These are phyloP conservation scores for Drosophila ercepeae DNA, from an alignment of 1,140 invertebrate species.

Conservation along the genomic window DNA sequence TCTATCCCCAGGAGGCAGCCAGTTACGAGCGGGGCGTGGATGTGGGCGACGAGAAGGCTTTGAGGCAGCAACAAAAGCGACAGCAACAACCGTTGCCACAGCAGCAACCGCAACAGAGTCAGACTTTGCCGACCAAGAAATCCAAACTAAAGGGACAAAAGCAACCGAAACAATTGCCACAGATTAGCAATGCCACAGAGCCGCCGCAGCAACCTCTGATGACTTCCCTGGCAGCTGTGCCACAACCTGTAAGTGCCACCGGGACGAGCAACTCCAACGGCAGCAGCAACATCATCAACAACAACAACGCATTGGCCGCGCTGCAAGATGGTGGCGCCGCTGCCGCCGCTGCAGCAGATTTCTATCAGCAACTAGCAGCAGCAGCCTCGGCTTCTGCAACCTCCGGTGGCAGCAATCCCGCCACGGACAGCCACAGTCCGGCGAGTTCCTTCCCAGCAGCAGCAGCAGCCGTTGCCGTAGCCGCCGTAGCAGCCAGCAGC, in stretches of 20 bases:
- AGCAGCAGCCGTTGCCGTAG: slow-evolving; percentile 67
- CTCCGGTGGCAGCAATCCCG: slow-evolving; percentile 12
- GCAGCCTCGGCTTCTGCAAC: slow-evolving; percentile 39
- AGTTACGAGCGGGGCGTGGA: slow-evolving; percentile 74
- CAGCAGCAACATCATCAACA: slow-evolving; percentile 50
- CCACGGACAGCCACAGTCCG: slow-evolving; percentile 24
- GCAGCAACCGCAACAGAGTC: slow-evolving; percentile 46
- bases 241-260: slow-evolving; percentile 39
- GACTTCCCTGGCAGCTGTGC: slow-evolving; percentile 72
- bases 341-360: slow-evolving; percentile 70
- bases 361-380: slow-evolving; percentile 73
- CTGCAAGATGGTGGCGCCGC: slow-evolving; percentile 68
- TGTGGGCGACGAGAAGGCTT: slow-evolving; percentile 75
- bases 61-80: slow-evolving; percentile 54
- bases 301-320: slow-evolving; percentile 64
- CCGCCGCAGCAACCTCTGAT: slow-evolving; percentile 58
- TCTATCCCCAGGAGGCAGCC: slow-evolving; percentile 66
- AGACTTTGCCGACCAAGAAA: slow-evolving; percentile 77
- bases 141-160: slow-evolving; percentile 78
- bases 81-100: slow-evolving; percentile 41
- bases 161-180: slow-evolving; percentile 77
- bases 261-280: slow-evolving; percentile 24
- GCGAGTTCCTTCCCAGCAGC: slow-evolving; percentile 55
- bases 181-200: slow-evolving; percentile 40
- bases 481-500: slow-evolving; percentile 63